phyloP scores from a whole-genome alignment of 1,140 invertebrate genomes.

The Cataglyphis hispanica region DNA sequence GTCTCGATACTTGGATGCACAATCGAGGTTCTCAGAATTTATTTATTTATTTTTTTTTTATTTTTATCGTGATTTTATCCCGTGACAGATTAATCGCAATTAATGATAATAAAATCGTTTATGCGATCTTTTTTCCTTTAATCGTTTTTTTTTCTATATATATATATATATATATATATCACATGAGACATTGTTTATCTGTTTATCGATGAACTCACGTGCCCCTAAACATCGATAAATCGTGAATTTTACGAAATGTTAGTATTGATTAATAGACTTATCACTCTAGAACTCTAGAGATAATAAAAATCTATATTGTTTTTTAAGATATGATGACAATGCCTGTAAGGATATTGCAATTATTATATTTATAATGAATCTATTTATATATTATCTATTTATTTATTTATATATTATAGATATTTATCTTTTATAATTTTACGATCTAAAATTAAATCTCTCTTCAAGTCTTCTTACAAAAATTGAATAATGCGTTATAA shows the following conservation, averaged over 20 bases:
- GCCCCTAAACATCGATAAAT: conserved; percentile 1
- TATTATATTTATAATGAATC: background rate
- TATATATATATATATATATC: background rate
- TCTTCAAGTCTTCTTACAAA: background rate
- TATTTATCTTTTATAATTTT: background rate
- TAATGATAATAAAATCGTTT: background rate
- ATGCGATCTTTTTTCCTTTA: background rate
- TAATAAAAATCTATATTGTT: conserved; percentile 27
- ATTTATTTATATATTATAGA: conserved; percentile 39
- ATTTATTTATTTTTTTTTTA: no score
- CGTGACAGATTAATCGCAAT: background rate
- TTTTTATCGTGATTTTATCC: background rate
- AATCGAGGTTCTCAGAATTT: conserved; percentile 4
- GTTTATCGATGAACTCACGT: background rate
- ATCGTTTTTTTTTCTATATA: background rate
- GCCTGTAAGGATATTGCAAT: background rate
- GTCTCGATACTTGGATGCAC: conserved; percentile 10
- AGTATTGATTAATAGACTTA: conserved; percentile 60
- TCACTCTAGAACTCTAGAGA: conserved; percentile 26
- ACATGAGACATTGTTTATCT: background rate
- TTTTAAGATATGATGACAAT: background rate
- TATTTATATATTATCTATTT: conserved; percentile 44
- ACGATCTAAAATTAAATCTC: background rate
- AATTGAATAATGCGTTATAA: background rate
- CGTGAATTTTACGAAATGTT: background rate